Evolutionary conservation across 2,113 vertebrate genomes (phyloP), one percentile per base, ranked within the genome.

Genomic region (Aix galericulata): DNA sequence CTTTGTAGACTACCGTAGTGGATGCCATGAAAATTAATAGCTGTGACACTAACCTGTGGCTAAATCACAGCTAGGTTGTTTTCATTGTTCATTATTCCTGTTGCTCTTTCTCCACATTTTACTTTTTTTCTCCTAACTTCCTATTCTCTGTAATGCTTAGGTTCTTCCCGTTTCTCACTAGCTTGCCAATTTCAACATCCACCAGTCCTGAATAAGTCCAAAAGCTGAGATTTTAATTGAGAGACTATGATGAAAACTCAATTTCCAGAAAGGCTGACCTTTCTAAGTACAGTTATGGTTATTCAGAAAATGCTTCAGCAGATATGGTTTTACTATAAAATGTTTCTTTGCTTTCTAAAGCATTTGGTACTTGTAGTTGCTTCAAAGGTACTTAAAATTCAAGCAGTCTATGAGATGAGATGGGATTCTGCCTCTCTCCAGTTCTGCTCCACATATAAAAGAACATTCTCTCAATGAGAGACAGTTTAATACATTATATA

Each of bases 381-480:
- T 92, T 94, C 75, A 84, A 78, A 96, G 40, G 50, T 82, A 76
- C 38, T 96, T 93, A 66, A 86, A 87, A 94, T 94, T 91, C 77
- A 89, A 86, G 32, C 25, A 73, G 50, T 40, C 17, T 62, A 31
- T 55, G 46, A 78, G 48, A 38, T 59, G 40, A 78, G 42, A 58
- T 69, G 53, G 34, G 16, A 75, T 92, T 89, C 69, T 89, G 42
- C 3, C 9, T 91, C 2, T 34, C 40, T 94, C 50, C n/a, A 23
- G 64, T 83, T 73, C 66, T 76, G 53, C 59, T n/a, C 4, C 1
- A 2, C 48, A 36, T 87, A 34, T 89, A 62, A 87, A 87, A 75
- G 26, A 89, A 36, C 21, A 5, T 78, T 64, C 9, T 20, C 16
- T 92, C 74, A 73, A 26, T 52, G 83, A 69, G 48, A 72, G 36